Conservation (phyloP, 2,888 invertebrate genomes). For the Rhimphoctona megacephalus region DNA sequence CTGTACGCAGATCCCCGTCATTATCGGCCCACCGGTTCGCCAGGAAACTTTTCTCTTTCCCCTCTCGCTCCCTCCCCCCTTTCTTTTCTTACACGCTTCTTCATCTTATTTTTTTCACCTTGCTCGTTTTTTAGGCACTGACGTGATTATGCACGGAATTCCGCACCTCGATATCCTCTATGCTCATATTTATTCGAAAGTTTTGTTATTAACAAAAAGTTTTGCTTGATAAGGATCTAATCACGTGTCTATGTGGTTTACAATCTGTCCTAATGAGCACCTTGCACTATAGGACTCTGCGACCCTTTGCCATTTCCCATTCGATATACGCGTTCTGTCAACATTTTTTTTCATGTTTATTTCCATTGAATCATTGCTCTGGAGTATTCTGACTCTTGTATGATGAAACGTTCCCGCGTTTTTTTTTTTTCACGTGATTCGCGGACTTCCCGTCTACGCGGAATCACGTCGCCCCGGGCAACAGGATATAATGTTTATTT, state of each 20-base stretch:
- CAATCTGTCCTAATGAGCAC: conserved; percentile 69
- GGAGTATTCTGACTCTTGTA: not conserved
- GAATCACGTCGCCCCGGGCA: conserved; percentile 11
- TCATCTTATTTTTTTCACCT: not conserved
- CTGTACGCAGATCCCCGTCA: conserved; percentile 67
- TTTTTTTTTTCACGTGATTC: conserved; percentile 4
- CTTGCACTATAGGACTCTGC: conserved; percentile 43
- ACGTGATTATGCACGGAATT: conserved; percentile 28
- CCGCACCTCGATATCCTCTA: conserved; percentile 20
- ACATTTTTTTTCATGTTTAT: not conserved
- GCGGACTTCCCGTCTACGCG: conserved; percentile 20
- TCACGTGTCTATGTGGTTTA: conserved; percentile 69
- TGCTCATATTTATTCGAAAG: conserved; percentile 30
- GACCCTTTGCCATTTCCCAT: not conserved
- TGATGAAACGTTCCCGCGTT: conserved; percentile 5
- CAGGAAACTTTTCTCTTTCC: conserved; percentile 56
- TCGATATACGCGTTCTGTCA: not conserved
- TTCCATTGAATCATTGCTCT: conserved; percentile 10
- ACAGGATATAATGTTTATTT: conserved; percentile 37
- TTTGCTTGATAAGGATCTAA: conserved; percentile 71
- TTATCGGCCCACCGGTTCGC: conserved; percentile 72
- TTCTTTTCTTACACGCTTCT: conserved; percentile 49
- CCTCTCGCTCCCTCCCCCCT: conserved; percentile 25
- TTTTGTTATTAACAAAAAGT: conserved; percentile 54
- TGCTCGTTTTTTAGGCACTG: not conserved